phyloP scores from a whole-genome alignment of 1,140 invertebrate genomes.

The Heliconius eleuchia region DNA sequence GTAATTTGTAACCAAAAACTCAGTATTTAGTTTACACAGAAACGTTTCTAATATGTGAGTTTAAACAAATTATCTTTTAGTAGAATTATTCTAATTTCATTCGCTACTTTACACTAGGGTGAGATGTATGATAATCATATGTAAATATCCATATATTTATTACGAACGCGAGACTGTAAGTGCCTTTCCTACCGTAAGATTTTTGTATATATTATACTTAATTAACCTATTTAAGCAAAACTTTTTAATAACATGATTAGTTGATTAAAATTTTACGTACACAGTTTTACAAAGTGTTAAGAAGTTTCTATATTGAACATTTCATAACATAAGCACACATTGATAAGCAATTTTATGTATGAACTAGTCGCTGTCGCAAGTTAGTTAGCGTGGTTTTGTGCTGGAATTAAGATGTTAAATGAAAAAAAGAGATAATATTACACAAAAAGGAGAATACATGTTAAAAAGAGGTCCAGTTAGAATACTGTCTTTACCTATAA shows the following conservation, averaged over 20 bases:
- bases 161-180: not conserved
- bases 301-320: too few relatives aligned
- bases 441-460: too few relatives aligned
- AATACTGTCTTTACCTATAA: too few relatives aligned
- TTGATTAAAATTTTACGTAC: not conserved
- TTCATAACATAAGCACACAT: too few relatives aligned
- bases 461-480: too few relatives aligned
- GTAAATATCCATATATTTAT: conserved; percentile 5
- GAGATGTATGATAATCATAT: not conserved
- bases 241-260: not conserved
- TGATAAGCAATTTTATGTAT: too few relatives aligned
- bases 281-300: not conserved
- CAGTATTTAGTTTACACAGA: not conserved
- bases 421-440: too few relatives aligned
- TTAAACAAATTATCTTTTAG: not conserved
- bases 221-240: not conserved
- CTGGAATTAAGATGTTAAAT: too few relatives aligned
- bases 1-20: too few relatives aligned
- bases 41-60: not conserved
- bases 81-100: not conserved
- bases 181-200: not conserved
- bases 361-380: too few relatives aligned
- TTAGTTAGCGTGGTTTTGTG: too few relatives aligned
- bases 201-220: conserved; percentile 11
- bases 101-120: not conserved